Base-by-base conservation (phyloP, 2,797 vertebrate genomes). In the Sebastes wilsoni region DNA sequence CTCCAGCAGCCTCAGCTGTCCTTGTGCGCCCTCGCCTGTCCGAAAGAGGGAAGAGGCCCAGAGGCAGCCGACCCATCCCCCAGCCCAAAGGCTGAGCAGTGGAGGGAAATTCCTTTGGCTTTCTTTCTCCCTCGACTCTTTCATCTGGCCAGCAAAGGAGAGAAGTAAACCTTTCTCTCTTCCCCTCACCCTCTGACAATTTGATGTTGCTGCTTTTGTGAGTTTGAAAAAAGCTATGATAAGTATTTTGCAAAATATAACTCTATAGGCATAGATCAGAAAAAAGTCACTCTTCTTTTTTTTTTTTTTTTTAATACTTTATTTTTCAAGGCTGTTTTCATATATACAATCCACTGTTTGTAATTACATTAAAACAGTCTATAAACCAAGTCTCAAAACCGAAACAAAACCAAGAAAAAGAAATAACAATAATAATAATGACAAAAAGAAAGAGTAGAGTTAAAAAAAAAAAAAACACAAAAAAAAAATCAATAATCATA, bases 11-110 rank as follows among this genome's bases (percentile, higher is more conserved):
- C 94, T 95, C 90, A 68, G 92, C 94, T 96, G 95, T 95, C 94
- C 95, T 96, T 92, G 95, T 92, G 95, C 96, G 96, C 96, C 96
- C 96, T 96, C 96, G 78, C 91, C 95, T 95, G 96, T 94, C 86
- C 77, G 88, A 93, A 93, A 42, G 58, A 78, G 80, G 92, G 82
- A 96, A 89, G 79, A 84, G 72, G 72, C 82, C 72, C 16, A 42
- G 79, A 62, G 30, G 65, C 27, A n/a, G 9, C 8, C 38, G 20
- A 76, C 86, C 79, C 83, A 69, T 66, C 86, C 82, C 64, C 73
- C 87, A 65, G 30, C 61, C 61, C 55, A 58, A 52, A 77, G 58
- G 72, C 79, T 67, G 56, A 83, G 72, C 13, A 88, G 83, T 16
- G 49, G 67, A 86, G 87, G 85, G 89, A 92, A 93, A 94, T 94